These are phyloP conservation scores for Iselma pallidipennis DNA, from an alignment of 2,888 invertebrate genomes.

Conservation along the genomic window DNA sequence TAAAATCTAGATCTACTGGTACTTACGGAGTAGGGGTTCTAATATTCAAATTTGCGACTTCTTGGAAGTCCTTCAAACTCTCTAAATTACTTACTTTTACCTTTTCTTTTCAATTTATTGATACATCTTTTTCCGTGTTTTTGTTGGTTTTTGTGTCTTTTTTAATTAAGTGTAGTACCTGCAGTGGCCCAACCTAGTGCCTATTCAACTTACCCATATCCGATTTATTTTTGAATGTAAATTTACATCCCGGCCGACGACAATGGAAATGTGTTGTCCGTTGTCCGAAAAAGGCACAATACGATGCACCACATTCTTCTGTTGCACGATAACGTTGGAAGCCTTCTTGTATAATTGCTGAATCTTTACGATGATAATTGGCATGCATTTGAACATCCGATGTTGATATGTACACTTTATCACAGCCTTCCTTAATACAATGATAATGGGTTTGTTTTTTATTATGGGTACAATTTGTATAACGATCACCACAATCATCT, in stretches of 20 bases:
- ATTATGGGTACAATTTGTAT: slow-evolving; percentile 79
- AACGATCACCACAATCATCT: slow-evolving; percentile 88
- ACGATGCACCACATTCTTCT: slow-evolving; percentile 90
- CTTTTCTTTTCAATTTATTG: too few relatives aligned
- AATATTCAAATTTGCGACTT: too few relatives aligned
- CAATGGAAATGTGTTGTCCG: slow-evolving; percentile 98
- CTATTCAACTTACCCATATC: slow-evolving; percentile 88
- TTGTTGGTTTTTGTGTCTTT: neutral
- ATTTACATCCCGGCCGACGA: slow-evolving; percentile 85
- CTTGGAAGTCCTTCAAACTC: too few relatives aligned
- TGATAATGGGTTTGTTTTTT: slow-evolving; percentile 96
- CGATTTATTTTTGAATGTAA: slow-evolving; percentile 98
- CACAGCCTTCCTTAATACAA: slow-evolving; percentile 91
- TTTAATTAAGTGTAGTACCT: neutral
- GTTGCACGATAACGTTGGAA: slow-evolving; percentile 96
- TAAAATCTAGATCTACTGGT: too few relatives aligned
- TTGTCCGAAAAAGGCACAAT: slow-evolving; percentile 92
- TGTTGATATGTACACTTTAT: slow-evolving; percentile 97
- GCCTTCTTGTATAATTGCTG: slow-evolving; percentile 96
- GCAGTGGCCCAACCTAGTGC: too few relatives aligned
- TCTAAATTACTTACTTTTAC: too few relatives aligned
- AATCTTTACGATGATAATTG: slow-evolving; percentile 97
- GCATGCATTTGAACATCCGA: slow-evolving; percentile 99
- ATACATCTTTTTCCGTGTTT: too few relatives aligned
- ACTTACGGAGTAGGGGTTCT: too few relatives aligned